These are phyloP conservation scores for Apodemia hepburni DNA, from an alignment of 2,888 invertebrate genomes.

Conservation along the genomic window DNA sequence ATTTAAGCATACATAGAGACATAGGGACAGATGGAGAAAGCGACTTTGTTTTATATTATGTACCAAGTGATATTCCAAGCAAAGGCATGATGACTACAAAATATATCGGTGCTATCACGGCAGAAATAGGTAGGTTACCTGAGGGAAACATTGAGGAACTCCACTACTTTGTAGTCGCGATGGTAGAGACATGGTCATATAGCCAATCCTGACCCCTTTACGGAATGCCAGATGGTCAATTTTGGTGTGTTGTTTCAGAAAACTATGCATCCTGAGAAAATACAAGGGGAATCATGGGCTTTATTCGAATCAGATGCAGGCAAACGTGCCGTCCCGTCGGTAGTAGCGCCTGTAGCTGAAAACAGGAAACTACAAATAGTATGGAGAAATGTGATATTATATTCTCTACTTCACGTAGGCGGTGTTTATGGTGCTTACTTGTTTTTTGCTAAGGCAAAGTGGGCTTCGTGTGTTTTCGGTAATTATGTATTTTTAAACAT, in stretches of 20 bases:
- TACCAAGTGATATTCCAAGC: no score
- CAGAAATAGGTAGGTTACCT: no score
- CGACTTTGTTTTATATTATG: no score
- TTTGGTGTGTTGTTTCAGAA: constrained; percentile 33
- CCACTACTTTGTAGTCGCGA: no score
- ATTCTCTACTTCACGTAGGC: constrained; percentile 84
- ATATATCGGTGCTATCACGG: no score
- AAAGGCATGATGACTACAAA: no score
- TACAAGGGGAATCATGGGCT: constrained; percentile 56
- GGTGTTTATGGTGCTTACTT: constrained; percentile 88
- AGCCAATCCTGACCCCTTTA: no score
- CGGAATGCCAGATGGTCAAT: no score
- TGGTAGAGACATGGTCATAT: no score
- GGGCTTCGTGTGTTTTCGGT: constrained; percentile 85
- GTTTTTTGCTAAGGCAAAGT: constrained; percentile 84
- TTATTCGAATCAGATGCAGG: constrained; percentile 60
- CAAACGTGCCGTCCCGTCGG: constrained; percentile 41
- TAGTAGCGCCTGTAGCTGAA: constrained; percentile 68
- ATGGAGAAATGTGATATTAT: constrained; percentile 90
- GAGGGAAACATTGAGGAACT: no score
- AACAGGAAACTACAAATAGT: constrained; percentile 82
- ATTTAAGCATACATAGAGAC: no score
- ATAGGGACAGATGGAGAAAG: no score
- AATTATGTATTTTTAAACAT: constrained; percentile 46
- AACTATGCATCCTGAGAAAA: constrained; percentile 67